A percentile compares a stretch with the other conserved stretches of the same genome.
phyloP scores from a whole-genome alignment of 1,140 invertebrate genomes.

The Uloborus diversus region DNA sequence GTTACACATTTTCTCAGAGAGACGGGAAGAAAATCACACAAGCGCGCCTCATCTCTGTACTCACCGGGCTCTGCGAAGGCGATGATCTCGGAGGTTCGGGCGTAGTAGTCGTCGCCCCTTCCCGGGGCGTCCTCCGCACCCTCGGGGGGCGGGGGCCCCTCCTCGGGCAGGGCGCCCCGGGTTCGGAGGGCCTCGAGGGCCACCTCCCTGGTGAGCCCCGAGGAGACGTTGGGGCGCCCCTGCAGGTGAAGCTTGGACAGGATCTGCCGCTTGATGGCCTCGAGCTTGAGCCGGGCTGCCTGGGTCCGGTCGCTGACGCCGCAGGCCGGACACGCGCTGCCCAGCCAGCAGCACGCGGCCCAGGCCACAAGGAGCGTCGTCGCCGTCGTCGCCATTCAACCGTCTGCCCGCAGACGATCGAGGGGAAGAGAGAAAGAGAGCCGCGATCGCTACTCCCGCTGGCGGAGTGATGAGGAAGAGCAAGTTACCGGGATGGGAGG shows the following conservation, averaged over 20 bases:
- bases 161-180: conserved; percentile 48
- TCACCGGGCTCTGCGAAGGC: conserved; percentile 83
- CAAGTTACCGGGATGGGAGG: background rate
- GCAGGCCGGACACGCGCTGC: conserved; percentile 44
- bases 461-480: conserved; percentile 4
- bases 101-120: conserved; percentile 79
- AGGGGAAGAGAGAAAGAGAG: background rate
- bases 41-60: conserved; percentile 58
- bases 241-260: conserved; percentile 77
- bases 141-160: conserved; percentile 62
- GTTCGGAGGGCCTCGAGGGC: conserved; percentile 75
- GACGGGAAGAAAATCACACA: background rate
- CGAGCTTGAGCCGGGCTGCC: conserved; percentile 72
- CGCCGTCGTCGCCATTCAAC: background rate
- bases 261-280: conserved; percentile 81
- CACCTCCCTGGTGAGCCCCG: conserved; percentile 72
- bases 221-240: conserved; percentile 75
- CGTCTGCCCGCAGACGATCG: background rate
- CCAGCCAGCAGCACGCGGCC: background rate
- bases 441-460: conserved; percentile 33
- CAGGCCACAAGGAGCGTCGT: background rate
- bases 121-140: background rate
- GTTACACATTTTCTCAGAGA: no score
- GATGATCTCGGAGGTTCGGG: conserved; percentile 81
- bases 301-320: conserved; percentile 48